A percentile compares a stretch with the other conserved stretches of the same genome.
Evolutionary conservation across 2,797 vertebrate species (phyloP).

Genomic region (Fringilla coelebs): DNA sequence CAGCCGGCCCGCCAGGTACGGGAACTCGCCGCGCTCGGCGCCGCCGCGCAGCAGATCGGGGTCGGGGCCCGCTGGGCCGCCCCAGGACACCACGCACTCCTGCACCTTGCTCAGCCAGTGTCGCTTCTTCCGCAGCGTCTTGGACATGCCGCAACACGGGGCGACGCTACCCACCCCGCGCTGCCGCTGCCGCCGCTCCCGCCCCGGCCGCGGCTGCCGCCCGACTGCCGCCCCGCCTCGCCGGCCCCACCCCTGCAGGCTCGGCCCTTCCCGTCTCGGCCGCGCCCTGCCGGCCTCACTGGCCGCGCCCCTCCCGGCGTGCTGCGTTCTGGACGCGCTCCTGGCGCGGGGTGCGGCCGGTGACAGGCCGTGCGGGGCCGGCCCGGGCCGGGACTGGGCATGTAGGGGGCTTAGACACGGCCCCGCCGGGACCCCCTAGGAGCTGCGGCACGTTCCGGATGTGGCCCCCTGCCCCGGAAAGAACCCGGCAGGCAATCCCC

Average conservation of each 20-base stretch:
- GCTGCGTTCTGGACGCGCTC: too few species aligned
- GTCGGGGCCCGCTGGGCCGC: constrained; percentile 77
- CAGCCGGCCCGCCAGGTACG: constrained; percentile 80
- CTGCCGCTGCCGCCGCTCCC: background rate
- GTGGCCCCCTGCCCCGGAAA: too few species aligned
- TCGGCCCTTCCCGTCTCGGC: background rate
- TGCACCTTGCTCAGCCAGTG: constrained; percentile 95
- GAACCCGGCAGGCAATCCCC: background rate
- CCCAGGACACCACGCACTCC: constrained; percentile 90
- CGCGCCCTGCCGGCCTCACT: background rate
- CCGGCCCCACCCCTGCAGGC: background rate
- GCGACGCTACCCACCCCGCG: constrained; percentile 30
- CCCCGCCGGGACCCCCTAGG: accelerated
- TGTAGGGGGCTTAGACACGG: accelerated
- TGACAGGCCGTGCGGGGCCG: accelerated
- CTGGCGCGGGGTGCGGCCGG: background rate
- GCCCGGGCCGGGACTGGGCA: background rate
- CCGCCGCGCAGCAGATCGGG: constrained; percentile 83
- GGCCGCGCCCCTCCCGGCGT: background rate
- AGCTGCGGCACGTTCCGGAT: background rate
- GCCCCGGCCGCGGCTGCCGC: background rate
- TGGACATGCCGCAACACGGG: constrained; percentile 86
- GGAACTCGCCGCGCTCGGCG: constrained; percentile 90
- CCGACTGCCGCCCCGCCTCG: background rate
- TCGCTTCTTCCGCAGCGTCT: constrained; percentile 95